phyloP scores from a whole-genome alignment of 2,113 vertebrate species.

The Galeopterus variegatus region DNA sequence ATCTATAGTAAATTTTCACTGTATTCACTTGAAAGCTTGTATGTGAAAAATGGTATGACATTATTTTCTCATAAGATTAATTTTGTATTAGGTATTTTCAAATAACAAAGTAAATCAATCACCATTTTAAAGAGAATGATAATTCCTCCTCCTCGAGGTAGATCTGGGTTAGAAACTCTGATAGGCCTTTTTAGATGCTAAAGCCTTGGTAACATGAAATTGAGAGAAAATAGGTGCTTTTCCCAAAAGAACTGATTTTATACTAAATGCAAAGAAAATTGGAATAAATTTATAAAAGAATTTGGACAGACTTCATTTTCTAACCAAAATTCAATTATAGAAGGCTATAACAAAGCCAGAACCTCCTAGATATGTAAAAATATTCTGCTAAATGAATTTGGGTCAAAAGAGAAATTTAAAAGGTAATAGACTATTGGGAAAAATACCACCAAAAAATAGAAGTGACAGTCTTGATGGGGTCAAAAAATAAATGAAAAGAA shows the following conservation, averaged over 20 bases:
- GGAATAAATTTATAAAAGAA: slow-evolving; percentile 38
- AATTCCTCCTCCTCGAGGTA: slow-evolving; percentile 37
- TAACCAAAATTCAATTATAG: slow-evolving; percentile 37
- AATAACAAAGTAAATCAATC: not conserved
- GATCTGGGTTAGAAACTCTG: slow-evolving; percentile 34
- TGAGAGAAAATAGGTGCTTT: slow-evolving; percentile 32
- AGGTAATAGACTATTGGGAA: not conserved
- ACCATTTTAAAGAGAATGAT: slow-evolving; percentile 8
- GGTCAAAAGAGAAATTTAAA: slow-evolving; percentile 26
- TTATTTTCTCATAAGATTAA: not conserved
- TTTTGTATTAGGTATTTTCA: slow-evolving; percentile 16
- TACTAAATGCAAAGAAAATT: slow-evolving; percentile 49
- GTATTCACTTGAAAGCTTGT: slow-evolving; percentile 18
- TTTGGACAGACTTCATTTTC: slow-evolving; percentile 52
- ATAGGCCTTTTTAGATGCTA: not conserved
- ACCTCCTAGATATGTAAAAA: not conserved
- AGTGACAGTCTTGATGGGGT: not conserved
- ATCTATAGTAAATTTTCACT: not conserved
- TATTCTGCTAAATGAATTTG: not conserved
- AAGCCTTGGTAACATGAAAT: slow-evolving; percentile 12
- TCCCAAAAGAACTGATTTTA: slow-evolving; percentile 33
- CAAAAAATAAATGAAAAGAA: slow-evolving; percentile 2
- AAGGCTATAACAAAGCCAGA: slow-evolving; percentile 54
- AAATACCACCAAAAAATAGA: slow-evolving; percentile 2
- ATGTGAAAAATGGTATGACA: not conserved